Percentiles rank a stretch among this genome's conserved stretches.
phyloP scores from a whole-genome alignment of 2,888 invertebrate genomes.

The Dicyrtoma fusca region DNA sequence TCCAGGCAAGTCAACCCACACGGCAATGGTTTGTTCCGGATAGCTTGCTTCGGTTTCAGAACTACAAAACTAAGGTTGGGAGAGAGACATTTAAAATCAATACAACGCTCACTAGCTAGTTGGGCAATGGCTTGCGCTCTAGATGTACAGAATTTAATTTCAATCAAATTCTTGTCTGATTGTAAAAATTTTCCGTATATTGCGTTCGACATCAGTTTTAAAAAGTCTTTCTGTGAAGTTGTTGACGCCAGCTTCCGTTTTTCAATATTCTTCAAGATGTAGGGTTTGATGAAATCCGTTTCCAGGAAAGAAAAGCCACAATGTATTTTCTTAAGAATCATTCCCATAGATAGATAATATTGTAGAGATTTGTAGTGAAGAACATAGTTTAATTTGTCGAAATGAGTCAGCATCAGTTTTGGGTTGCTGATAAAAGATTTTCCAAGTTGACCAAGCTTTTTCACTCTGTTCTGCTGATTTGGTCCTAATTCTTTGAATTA shows the following conservation, averaged over 20 bases:
- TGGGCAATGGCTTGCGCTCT: background rate
- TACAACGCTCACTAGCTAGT: background rate
- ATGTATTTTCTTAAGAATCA: background rate
- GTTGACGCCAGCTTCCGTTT: background rate
- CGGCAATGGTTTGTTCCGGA: background rate
- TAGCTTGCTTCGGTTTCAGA: background rate
- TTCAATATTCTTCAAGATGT: background rate
- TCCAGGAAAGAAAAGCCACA: background rate
- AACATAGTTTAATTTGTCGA: background rate
- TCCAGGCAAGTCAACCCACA: background rate
- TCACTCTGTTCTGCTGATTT: background rate
- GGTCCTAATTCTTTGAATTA: background rate
- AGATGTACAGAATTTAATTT: constrained; percentile 5
- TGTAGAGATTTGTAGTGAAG: background rate
- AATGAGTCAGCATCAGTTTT: background rate
- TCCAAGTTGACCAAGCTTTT: background rate
- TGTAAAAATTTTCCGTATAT: background rate
- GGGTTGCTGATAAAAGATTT: background rate
- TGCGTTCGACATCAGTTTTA: background rate
- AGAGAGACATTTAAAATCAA: background rate
- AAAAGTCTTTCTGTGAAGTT: background rate
- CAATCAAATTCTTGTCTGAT: background rate
- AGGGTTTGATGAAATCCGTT: background rate
- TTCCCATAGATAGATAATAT: background rate
- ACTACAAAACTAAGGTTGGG: background rate